Base-by-base conservation (phyloP, 2,888 invertebrate genomes). In the Leucophenga maculata region DNA sequence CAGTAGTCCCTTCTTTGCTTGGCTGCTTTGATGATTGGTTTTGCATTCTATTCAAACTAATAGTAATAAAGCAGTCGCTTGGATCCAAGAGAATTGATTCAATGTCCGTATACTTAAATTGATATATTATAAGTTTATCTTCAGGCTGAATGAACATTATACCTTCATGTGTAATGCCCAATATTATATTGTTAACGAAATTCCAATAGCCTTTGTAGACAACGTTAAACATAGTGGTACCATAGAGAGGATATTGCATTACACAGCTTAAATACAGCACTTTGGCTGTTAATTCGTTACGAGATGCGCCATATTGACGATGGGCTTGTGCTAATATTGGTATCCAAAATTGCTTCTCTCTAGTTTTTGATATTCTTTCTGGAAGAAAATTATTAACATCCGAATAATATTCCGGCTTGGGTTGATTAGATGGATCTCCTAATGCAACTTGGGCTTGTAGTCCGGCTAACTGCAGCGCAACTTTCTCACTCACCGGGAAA, bases 141-240 rank as follows among this genome's bases (percentile, higher is more conserved):
- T 96, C 94, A 0, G 96, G 94, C 79, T 97, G 94, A 68, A 98
- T 95, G 77, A 98, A 90, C 88, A 97, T 94, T 62, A 98, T 92
- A 72, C 97, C 97, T 78, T 97, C 97, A 74, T 94, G 93, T 82
- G 96, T 97, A 67, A 98, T 93, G 18, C 97, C 98, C 32, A 98
- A 90, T 4, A 97, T 91, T 31, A 93, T 90, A 75, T 89, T 90
- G 78, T 90, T 91, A 14, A 85, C 96, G 85, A 97, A 97, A 6
- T 95, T 95, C 96, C 97, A 97, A 85, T 97, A 96, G 14, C 97
- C 97, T 76, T 96, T 93, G 87, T 97, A 98, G 0, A 95, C 94
- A 72, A 97, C 97, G 13, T 94, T 94, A 89, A 94, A 96, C 84
- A 94, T 91, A 0, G 95, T 95, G 70, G 95, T 95, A 6, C 96